Evolutionary conservation across 1,140 invertebrate species (phyloP), one percentile per base, ranked within the genome.

Genomic region (Papilio polytes): DNA sequence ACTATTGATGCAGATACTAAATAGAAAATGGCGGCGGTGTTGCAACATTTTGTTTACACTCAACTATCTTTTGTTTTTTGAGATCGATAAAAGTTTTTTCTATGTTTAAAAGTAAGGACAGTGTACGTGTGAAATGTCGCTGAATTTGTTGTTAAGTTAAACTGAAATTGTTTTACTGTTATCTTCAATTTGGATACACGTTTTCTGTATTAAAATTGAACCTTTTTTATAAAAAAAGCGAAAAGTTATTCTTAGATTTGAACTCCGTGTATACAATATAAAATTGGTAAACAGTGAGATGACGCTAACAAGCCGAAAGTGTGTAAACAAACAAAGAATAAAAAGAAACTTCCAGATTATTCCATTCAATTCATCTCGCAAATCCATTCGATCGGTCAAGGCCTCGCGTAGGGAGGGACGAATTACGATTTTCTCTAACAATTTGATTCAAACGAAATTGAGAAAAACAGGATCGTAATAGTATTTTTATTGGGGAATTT

Each of bases 391-490:
- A 63, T 22, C 20, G 59, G 59, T 26, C 59, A 63, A 63, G 59
- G 59, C 22, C 59, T 63, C 59, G 2, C 22, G 56, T 10, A 63
- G 20, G 56, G 56, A 26, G 59, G 10, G 59, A 63, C 20, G 20
- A 26, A 63, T 63, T 26, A 63, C 20, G 22, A 26, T 63, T 59
- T 26, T 63, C 59, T 22, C 26, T 22, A 22, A 63, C 22, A 63
- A 63, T 63, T 26, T 63, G 20, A 63, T 26, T 12, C 20, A 26
- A 63, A 63, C 59, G 59, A 63, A 63, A 12, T 26, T 22, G 20
- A 63, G 59, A 63, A 63, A 63, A 63, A 13, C 22, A 63, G 59
- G 8, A 63, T 63, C 59, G 59, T 63, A 63, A 63, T 26, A 63
- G 8, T 70, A 13, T 70, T 70, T 70, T 70, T 70, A 70, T 70